phyloP scores from a whole-genome alignment of 2,113 vertebrate species.

The Dasyprocta punctata region DNA sequence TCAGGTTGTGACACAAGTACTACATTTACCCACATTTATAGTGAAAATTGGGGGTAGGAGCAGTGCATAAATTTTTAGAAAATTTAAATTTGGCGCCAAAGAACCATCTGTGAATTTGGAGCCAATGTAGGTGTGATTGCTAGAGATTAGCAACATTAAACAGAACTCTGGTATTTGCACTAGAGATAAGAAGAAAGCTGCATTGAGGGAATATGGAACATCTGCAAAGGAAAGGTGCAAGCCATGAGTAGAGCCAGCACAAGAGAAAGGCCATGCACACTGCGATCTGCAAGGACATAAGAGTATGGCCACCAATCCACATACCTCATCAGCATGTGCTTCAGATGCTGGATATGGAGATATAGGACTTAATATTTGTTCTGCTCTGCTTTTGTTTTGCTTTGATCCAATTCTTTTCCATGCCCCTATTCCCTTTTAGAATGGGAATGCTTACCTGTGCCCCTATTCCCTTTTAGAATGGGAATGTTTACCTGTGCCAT shows the following conservation, averaged over 20 bases:
- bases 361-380: neutral
- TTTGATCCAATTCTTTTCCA: neutral
- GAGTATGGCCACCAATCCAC: neutral
- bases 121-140: neutral
- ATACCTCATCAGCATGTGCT: neutral
- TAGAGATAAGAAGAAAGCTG: neutral
- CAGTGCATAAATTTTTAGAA: neutral
- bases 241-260: neutral
- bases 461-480: neutral
- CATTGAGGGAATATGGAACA: neutral
- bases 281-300: neutral
- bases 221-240: neutral
- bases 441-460: neutral
- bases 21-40: neutral
- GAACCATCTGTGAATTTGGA: neutral
- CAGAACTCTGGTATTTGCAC: neutral
- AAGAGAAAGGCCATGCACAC: neutral
- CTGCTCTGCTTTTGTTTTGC: neutral
- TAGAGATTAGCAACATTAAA: neutral
- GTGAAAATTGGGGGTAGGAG: neutral
- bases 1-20: neutral
- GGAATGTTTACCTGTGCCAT: neutral
- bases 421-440: neutral
- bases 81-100: neutral
- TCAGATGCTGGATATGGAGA: neutral